Evolutionary conservation across 2,113 vertebrate genomes (phyloP), one percentile per base, ranked within the genome.

Genomic region (Pygoscelis antarcticus): DNA sequence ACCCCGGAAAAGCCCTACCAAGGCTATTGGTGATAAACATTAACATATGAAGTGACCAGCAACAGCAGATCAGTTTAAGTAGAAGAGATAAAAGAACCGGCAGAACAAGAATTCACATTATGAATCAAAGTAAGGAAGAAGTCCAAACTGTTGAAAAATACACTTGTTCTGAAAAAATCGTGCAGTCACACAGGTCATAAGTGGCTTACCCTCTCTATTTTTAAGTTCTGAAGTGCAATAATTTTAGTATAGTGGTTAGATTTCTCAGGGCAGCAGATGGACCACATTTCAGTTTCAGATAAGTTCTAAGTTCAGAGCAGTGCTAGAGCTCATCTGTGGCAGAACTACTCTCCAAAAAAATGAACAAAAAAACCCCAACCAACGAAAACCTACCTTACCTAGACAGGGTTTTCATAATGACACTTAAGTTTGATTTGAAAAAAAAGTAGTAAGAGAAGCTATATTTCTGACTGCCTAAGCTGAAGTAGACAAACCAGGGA

Each of bases 241-340:
- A 82, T 93, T 94, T 90, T 69, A 90, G 81, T 64, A 62, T 0
- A 91, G 64, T 22, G 23, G 80, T 90, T 83, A 46, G 29, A 84
- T 72, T 95, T 89, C 81, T 92, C 74, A 95, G 81, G 80, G 81
- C 91, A 91, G 87, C 92, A 95, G 91, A 92, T 47, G 66, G 74
- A 89, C 76, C 36, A 57, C 49, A 80, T 87, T 92, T 96, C 81
- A 65, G n/a, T 79, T 82, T 65, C 80, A 91, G 87, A 22, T 17
- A 77, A 66, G 36, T 93, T 87, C 86, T 81, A 95, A 81, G 65
- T 91, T 94, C 89, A 81, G 81, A 92, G 40, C 77, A 89, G 44
- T 57, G 61, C 80, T 89, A 79, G 80, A 90, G 40, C 61, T 87
- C 65, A 55, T 36, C n/a, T 49, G 47, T 32, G 17, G 25, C 54